Base-by-base conservation (phyloP, 2,888 invertebrate genomes). In the Perizoma flavofasciatum region DNA sequence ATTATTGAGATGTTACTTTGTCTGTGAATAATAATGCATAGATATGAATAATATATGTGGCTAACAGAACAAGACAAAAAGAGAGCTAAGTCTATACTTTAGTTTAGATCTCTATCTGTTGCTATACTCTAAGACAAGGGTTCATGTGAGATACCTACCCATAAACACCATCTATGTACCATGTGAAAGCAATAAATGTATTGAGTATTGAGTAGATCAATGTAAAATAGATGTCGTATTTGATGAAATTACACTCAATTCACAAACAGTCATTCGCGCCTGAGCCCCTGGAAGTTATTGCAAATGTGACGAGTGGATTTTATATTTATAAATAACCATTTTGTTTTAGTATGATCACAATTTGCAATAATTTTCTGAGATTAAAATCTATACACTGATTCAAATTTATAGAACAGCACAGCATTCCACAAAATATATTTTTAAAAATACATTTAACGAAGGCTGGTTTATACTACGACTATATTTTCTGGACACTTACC, bases 401-500 rank as follows among this genome's bases (percentile, higher is more conserved):
- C 68, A 68, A 72, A 72, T 69, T 69, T 67, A 73, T 72, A 70
- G 74, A 71, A 72, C 69, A 72, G 77, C 77, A 79, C 83, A 80
- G 81, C 87, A 89, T 88, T 88, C 88, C 89, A 84, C 83, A 78
- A 75, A 78, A 78, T 78, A 83, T 81, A 81, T 82, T 79, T 81
- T 78, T 74, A 68, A 76, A 73, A 73, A 72, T 63, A 61, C 61
- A 61, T 63, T 60, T 65, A 48, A 55, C 45, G 22, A 53, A 45
- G 47, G 43, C 48, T 48, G 46, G 59, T 61, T 56, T 61, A 49
- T 6, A 53, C 49, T 52, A 45, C 32, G 41, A 52, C 51, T 50
- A 33, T n/a, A 32, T 22, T 48, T 11, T 9, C 7, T 48, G 8
- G n/a, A 41, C 22, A 22, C 22, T 22, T 22, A 22, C 22, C 22